Percentiles rank a stretch among this genome's conserved stretches.
Conservation (phyloP, 2,797 vertebrate genomes). For the Sebastiscus tertius region DNA sequence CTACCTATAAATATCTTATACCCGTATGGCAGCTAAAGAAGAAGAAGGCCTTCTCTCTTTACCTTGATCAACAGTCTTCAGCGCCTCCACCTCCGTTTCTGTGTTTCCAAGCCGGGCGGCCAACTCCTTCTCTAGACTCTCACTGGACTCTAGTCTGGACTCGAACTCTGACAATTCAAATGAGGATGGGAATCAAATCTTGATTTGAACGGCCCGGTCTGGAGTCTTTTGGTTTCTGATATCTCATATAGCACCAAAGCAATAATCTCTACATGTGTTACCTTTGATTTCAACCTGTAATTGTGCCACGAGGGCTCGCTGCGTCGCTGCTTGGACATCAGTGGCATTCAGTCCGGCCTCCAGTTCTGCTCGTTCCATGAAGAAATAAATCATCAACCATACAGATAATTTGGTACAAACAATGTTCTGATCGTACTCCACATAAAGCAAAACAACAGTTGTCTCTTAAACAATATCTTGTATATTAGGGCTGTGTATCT, state of each 20-base stretch:
- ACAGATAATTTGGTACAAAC: background rate
- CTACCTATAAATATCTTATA: background rate
- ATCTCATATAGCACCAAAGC: background rate
- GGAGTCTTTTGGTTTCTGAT: background rate
- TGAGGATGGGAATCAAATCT: background rate
- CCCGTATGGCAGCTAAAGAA: background rate
- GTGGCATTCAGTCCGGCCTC: slow-evolving; percentile 2
- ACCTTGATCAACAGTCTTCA: slow-evolving; percentile 20
- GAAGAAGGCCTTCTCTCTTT: background rate
- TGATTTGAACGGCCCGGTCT: background rate
- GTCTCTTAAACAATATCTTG: background rate
- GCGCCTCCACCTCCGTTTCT: background rate
- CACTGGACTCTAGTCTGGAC: slow-evolving; percentile 6
- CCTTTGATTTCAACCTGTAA: background rate
- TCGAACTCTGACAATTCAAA: background rate
- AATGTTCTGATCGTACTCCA: background rate
- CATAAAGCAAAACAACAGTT: background rate
- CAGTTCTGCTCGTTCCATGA: background rate
- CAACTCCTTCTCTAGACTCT: background rate
- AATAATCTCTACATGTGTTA: background rate
- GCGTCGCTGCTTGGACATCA: background rate
- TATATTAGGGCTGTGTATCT: too few species aligned
- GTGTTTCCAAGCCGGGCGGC: background rate
- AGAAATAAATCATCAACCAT: background rate
- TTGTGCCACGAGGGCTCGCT: rapidly evolving